Evolutionary conservation across 2,888 invertebrate species (phyloP).

Genomic region (Yponomeuta evonymella): DNA sequence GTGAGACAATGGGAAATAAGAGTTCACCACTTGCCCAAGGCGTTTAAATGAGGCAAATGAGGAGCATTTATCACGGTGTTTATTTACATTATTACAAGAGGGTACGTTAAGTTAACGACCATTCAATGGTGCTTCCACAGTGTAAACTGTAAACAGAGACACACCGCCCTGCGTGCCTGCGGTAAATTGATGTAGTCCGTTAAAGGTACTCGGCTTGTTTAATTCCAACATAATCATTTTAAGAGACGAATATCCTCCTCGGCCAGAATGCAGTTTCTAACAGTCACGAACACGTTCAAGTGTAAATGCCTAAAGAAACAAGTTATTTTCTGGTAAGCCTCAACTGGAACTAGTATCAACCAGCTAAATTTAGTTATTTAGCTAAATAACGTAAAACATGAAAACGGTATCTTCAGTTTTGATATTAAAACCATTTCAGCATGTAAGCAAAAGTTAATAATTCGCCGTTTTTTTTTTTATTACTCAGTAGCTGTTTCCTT

Average conservation of each 20-base stretch:
- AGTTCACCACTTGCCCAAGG: background rate
- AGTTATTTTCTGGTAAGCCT: too few relatives aligned
- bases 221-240: background rate
- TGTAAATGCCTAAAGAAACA: too few relatives aligned
- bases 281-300: too few relatives aligned
- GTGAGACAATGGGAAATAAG: background rate
- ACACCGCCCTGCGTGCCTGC: background rate
- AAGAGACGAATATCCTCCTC: background rate
- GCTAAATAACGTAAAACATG: too few relatives aligned
- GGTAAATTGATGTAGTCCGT: background rate
- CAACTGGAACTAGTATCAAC: too few relatives aligned
- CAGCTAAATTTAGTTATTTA: too few relatives aligned
- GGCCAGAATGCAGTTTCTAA: too few relatives aligned
- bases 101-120: background rate
- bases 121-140: background rate
- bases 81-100: background rate
- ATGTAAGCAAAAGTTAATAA: too few relatives aligned
- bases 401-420: too few relatives aligned
- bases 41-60: background rate
- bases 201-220: background rate
- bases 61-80: background rate
- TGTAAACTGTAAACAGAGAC: constrained; percentile 1
- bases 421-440: too few relatives aligned
- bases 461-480: too few relatives aligned
- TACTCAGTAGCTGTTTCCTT: too few relatives aligned